phyloP scores from a whole-genome alignment of 1,140 invertebrate genomes.

The Drosophila navojoa region DNA sequence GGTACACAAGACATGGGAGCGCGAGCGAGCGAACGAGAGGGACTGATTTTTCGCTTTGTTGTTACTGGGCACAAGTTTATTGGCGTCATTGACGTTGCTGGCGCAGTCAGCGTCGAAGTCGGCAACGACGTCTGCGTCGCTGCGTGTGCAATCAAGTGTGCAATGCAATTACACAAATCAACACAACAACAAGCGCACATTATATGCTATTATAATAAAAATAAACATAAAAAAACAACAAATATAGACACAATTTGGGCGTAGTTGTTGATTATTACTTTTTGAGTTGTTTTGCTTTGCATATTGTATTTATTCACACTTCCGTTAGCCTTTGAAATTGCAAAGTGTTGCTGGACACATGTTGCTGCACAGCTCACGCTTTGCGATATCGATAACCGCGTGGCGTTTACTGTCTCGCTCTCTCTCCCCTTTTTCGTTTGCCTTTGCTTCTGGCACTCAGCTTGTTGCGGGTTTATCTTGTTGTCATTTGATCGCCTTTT shows the following conservation, averaged over 20 bases:
- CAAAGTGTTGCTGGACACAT: too few relatives aligned
- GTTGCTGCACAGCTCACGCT: background rate
- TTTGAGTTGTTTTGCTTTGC: conserved; percentile 53
- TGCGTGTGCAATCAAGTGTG: conserved; percentile 75
- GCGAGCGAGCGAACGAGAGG: background rate
- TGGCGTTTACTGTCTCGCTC: conserved; percentile 7
- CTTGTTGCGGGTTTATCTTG: conserved; percentile 11
- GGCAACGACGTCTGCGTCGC: conserved; percentile 11
- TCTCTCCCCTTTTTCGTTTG: background rate
- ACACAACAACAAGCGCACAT: conserved; percentile 47
- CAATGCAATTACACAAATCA: conserved; percentile 78
- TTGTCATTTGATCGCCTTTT: conserved; percentile 42
- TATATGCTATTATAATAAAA: conserved; percentile 67
- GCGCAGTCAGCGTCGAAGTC: conserved; percentile 10
- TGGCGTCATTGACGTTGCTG: conserved; percentile 62
- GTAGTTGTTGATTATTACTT: conserved; percentile 13
- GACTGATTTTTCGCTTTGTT: conserved; percentile 25
- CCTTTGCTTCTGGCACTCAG: background rate
- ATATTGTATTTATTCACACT: conserved; percentile 13
- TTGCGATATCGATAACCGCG: conserved; percentile 11
- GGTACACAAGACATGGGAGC: conserved; percentile 7
- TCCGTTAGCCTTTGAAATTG: background rate
- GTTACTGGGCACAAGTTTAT: conserved; percentile 55
- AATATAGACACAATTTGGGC: conserved; percentile 19
- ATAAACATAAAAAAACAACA: conserved; percentile 31